These are phyloP conservation scores for Cristatella mucedo DNA, from an alignment of 2,888 invertebrate genomes.

Conservation along the genomic window DNA sequence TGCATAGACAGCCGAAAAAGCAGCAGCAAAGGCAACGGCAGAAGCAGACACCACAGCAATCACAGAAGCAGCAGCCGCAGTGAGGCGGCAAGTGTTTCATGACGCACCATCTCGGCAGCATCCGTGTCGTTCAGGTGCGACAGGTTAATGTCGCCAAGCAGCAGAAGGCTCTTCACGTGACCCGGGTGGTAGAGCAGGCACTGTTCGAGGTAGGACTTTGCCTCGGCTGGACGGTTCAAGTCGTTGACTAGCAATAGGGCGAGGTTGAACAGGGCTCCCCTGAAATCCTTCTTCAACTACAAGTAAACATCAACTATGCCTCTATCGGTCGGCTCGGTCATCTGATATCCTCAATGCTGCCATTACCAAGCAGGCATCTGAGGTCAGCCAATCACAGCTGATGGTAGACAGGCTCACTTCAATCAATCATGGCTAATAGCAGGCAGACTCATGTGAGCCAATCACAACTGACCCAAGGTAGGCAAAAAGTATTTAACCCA, in stretches of 20 bases:
- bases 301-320: constrained; percentile 11
- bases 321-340: no score
- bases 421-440: no score
- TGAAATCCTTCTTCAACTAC: constrained; percentile 59
- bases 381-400: no score
- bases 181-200: constrained; percentile 66
- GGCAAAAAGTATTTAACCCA: constrained; percentile 5
- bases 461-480: not conserved
- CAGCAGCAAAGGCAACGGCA: not conserved
- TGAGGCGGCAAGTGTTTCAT: no score
- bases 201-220: constrained; percentile 77
- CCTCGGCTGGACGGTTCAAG: constrained; percentile 68
- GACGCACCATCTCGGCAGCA: constrained; percentile 75
- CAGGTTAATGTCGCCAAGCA: constrained; percentile 86
- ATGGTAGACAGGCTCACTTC: no score
- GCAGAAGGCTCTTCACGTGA: constrained; percentile 79
- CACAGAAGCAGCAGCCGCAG: no score
- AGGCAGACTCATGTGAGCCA: no score
- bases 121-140: constrained; percentile 84
- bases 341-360: no score
- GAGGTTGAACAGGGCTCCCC: constrained; percentile 83
- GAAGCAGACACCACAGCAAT: no score
- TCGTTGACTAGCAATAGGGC: constrained; percentile 69
- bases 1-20: no score
- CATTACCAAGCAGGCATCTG: no score